Evolutionary conservation across 2,113 vertebrate genomes (phyloP).

Genomic region (Protobothrops mucrosquamatus): DNA sequence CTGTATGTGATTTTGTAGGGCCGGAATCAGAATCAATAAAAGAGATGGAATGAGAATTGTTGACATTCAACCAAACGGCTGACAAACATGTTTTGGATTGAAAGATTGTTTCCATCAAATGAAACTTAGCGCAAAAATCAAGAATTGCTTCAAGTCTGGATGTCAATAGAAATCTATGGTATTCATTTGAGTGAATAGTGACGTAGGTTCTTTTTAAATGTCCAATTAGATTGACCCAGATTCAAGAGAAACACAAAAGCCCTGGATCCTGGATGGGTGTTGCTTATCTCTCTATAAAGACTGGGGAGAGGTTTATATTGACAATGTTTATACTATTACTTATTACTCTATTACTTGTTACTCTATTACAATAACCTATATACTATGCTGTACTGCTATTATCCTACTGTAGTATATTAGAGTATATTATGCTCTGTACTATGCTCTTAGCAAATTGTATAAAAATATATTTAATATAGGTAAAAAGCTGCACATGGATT

Average conservation of each 20-base stretch:
- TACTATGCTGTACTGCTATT: not conserved
- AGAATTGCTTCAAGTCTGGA: not conserved
- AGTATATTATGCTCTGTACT: too few species aligned
- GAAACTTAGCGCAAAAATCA: not conserved
- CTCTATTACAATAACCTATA: not conserved
- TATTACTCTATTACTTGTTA: not conserved
- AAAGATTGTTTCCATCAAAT: not conserved
- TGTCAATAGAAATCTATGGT: not conserved
- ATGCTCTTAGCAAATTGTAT: not conserved
- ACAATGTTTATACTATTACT: not conserved
- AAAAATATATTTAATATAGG: too few species aligned
- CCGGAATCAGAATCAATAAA: not conserved
- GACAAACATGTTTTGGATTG: not conserved
- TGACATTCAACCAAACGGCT: not conserved
- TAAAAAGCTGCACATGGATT: too few species aligned
- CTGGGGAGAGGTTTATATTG: not conserved
- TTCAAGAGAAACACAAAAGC: not conserved
- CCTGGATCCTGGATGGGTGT: not conserved
- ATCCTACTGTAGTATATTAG: too few species aligned
- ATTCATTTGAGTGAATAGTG: not conserved
- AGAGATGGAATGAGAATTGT: not conserved
- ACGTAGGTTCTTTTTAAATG: not conserved
- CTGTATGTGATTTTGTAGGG: not conserved
- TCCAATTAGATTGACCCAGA: not conserved
- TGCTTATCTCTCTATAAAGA: not conserved